Evolutionary conservation across 2,797 vertebrate species (phyloP).

Genomic region (Brachyrhaphis roseni): DNA sequence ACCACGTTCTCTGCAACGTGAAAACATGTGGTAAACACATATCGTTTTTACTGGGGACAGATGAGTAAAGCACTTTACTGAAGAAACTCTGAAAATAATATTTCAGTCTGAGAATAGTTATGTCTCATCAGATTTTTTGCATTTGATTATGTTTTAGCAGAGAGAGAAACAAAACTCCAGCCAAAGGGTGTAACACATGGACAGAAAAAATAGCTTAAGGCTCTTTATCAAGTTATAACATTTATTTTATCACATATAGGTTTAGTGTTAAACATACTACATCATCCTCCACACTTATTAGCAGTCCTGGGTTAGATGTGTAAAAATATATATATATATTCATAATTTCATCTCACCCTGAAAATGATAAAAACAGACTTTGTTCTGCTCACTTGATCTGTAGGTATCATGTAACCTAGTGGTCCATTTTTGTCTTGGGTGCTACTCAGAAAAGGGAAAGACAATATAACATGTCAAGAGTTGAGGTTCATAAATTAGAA

Average conservation of each 20-base stretch:
- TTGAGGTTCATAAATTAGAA: not conserved
- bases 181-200: not conserved
- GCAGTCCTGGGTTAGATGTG: not conserved
- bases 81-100: not conserved
- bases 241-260: not conserved
- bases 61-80: not conserved
- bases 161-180: not conserved
- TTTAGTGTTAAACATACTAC: not conserved
- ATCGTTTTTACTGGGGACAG: not conserved
- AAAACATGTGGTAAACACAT: conserved; percentile 84
- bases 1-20: conserved; percentile 84
- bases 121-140: not conserved
- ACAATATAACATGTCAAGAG: not conserved
- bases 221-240: not conserved
- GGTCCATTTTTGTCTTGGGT: not conserved
- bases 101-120: not conserved
- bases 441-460: not conserved
- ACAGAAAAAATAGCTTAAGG: not conserved
- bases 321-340: not conserved
- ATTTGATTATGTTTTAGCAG: not conserved
- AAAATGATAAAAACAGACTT: not conserved
- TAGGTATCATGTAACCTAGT: not conserved
- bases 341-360: not conserved
- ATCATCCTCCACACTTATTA: not conserved
- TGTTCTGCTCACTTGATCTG: not conserved